These are phyloP conservation scores for Drosophila prosaltans DNA, from an alignment of 1,140 invertebrate species.

Conservation along the genomic window DNA sequence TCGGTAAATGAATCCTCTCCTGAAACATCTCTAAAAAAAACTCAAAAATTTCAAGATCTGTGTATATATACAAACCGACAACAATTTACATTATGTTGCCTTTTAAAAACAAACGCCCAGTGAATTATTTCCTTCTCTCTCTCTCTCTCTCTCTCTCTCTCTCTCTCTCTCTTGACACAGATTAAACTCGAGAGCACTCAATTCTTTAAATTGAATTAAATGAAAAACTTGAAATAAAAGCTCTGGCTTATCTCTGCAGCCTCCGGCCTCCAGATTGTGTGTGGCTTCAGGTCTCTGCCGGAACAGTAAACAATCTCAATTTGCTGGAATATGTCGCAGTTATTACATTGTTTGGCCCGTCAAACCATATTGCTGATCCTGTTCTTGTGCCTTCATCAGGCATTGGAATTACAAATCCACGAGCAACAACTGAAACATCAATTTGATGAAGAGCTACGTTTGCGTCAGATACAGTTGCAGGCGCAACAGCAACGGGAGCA, in stretches of 20 bases:
- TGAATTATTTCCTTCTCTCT: not conserved
- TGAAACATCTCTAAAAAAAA: not conserved
- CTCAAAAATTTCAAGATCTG: slow-evolving; percentile 17
- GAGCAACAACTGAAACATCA: slow-evolving; percentile 66
- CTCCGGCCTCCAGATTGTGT: slow-evolving; percentile 21
- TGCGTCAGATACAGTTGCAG: slow-evolving; percentile 50
- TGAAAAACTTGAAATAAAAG: slow-evolving; percentile 38
- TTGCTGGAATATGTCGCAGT: slow-evolving; percentile 51
- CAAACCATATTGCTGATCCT: slow-evolving; percentile 52
- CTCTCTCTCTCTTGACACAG: slow-evolving; percentile 42
- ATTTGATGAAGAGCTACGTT: slow-evolving; percentile 50
- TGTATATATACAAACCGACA: no score
- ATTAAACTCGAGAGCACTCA: slow-evolving; percentile 15
- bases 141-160: not conserved
- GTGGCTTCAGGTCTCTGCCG: slow-evolving; percentile 11
- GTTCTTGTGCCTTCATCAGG: slow-evolving; percentile 54
- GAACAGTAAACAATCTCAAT: slow-evolving; percentile 58
- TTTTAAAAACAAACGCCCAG: no score
- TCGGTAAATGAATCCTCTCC: slow-evolving; percentile 51
- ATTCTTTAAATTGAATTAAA: slow-evolving; percentile 40
- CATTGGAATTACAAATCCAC: slow-evolving; percentile 59
- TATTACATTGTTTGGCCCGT: slow-evolving; percentile 43
- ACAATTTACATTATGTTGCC: no score
- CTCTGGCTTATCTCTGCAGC: slow-evolving; percentile 40
- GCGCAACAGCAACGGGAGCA: slow-evolving; percentile 54